Evolutionary conservation across 2,888 invertebrate species (phyloP).

Genomic region (Lasioglossum malachurum): DNA sequence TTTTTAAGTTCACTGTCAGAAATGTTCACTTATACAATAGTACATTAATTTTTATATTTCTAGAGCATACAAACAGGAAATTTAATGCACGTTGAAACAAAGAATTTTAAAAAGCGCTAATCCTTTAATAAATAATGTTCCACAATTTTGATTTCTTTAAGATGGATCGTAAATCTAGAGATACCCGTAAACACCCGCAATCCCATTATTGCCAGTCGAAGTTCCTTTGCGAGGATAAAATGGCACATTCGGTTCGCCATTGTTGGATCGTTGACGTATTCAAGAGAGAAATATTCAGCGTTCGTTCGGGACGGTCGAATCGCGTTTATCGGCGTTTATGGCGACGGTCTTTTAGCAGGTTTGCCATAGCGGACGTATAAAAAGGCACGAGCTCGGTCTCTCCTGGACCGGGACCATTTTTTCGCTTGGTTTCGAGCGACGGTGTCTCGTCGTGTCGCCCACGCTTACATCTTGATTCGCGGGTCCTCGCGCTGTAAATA

Average conservation of each 20-base stretch:
- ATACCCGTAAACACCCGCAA: background rate
- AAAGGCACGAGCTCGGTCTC: conserved; percentile 45
- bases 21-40: background rate
- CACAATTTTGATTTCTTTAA: background rate
- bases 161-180: background rate
- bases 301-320: conserved; percentile 5
- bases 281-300: conserved; percentile 15
- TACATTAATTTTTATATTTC: background rate
- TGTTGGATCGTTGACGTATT: conserved; percentile 17
- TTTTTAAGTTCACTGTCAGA: background rate
- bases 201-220: background rate
- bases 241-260: background rate
- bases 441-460: conserved; percentile 69
- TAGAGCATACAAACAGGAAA: background rate
- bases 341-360: conserved; percentile 22
- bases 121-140: background rate
- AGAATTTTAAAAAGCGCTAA: background rate
- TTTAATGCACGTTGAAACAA: background rate
- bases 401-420: conserved; percentile 45
- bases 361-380: conserved; percentile 25
- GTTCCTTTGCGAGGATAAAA: background rate
- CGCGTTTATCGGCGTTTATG: conserved; percentile 46
- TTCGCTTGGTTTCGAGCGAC: conserved; percentile 59
- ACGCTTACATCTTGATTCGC: conserved; percentile 81
- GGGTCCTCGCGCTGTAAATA: conserved; percentile 77